Evolutionary conservation across 2,113 vertebrate species (phyloP), one percentile per base, ranked within the genome.

Genomic region (Steatornis caripensis): DNA sequence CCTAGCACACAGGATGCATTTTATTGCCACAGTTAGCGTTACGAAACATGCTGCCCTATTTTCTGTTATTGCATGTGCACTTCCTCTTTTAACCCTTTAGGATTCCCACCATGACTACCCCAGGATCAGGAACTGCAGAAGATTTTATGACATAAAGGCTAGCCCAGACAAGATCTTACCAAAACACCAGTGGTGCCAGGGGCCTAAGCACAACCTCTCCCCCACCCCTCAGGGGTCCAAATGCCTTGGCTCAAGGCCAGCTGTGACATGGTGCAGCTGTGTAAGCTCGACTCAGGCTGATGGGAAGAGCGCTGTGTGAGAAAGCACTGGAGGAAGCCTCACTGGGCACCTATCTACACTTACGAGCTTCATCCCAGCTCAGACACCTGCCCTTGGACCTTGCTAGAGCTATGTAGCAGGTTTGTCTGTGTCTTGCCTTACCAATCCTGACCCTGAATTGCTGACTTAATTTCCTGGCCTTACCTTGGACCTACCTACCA

Each of bases 11-110:
- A 96, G 94, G 91, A 95, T 89, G 91, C 1, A 4, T 70, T 92
- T 93, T 70, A 93, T 95, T 95, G 93, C 96, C 81, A 85, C 94
- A 94, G 77, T 22, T n/a, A 20, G 41, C 6, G 16, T 97, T 97
- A 85, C 94, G 87, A 89, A 94, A 95, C 91, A 72, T 2, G 0
- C 62, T 77, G 89, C 10, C 51, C 36, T 43, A 18, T 45, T 71
- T 88, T 86, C 86, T 92, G 84, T 72, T 89, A 79, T 18, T 93
- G 91, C 91, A 51, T 22, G 61, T 36, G 53, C 49, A 22, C 87
- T 96, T 97, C 95, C 91, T 60, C 89, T 92, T 97, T 43, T 45
- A 80, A 80, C 54, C 74, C 84, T 36, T 66, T 3, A 53, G 36
- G 17, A 81, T 86, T 86, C 58, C 43, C 79, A 83, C 49, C 58